phyloP scores from a whole-genome alignment of 2,888 invertebrate genomes.

The Phytoseiulus persimilis region DNA sequence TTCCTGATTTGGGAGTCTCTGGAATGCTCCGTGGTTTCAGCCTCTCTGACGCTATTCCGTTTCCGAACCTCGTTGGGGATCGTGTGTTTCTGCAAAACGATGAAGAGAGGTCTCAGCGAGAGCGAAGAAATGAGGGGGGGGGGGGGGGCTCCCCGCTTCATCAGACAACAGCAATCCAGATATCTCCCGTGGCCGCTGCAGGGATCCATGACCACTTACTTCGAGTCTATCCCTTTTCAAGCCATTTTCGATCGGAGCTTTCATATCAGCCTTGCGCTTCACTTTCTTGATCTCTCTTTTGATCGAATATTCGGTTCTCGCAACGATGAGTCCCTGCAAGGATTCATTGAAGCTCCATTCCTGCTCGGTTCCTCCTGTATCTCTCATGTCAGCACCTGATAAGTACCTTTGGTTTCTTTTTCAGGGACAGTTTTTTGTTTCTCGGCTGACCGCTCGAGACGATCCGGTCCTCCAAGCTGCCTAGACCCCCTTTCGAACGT shows the following conservation, averaged over 20 bases:
- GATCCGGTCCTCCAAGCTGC: neutral
- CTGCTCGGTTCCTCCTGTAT: neutral
- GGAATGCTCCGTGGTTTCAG: neutral
- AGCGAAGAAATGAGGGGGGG: too few relatives aligned
- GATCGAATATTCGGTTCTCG: neutral
- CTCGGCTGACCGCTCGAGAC: neutral
- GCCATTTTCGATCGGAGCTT: neutral
- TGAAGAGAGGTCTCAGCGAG: too few relatives aligned
- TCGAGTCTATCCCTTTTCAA: neutral
- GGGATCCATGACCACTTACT: too few relatives aligned
- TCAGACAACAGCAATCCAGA: too few relatives aligned
- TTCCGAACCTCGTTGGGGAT: neutral
- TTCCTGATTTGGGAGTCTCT: neutral
- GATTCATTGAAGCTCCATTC: neutral
- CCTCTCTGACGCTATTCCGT: neutral
- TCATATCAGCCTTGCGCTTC: neutral
- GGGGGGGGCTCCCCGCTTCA: too few relatives aligned
- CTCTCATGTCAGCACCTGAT: neutral
- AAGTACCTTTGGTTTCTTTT: neutral
- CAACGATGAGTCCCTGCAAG: neutral
- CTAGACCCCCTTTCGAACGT: constrained; percentile 9
- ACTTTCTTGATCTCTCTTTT: neutral
- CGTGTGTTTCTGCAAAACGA: neutral
- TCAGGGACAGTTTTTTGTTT: neutral
- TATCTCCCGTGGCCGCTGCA: too few relatives aligned